Evolutionary conservation across 1,140 invertebrate species (phyloP).

Genomic region (Dysdera silvatica): DNA sequence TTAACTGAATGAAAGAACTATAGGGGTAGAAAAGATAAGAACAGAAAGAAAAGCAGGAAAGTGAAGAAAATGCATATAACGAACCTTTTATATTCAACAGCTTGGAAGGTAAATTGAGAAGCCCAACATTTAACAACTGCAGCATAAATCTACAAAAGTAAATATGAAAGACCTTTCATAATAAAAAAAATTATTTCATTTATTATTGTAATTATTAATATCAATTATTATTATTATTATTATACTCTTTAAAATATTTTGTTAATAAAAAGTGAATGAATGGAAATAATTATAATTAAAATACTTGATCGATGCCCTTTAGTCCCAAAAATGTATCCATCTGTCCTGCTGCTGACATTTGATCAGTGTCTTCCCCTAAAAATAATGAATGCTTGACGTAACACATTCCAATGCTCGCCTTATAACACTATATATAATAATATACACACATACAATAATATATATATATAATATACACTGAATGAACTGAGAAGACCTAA

Average conservation of each 20-base stretch:
- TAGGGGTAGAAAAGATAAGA: too few relatives aligned
- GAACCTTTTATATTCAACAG: slow-evolving; percentile 61
- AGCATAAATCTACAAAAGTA: slow-evolving; percentile 45
- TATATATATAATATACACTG: too few relatives aligned
- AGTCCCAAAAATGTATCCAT: slow-evolving; percentile 67
- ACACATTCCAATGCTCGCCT: too few relatives aligned
- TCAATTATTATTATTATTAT: neutral
- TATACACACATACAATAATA: too few relatives aligned
- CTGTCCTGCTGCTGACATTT: slow-evolving; percentile 73
- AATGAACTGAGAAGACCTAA: too few relatives aligned
- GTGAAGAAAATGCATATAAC: too few relatives aligned
- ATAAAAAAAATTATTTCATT: neutral
- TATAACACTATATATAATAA: too few relatives aligned
- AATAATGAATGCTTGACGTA: too few relatives aligned
- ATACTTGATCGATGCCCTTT: slow-evolving; percentile 32
- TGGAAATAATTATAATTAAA: neutral
- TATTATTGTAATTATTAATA: neutral
- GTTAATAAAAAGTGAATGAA: neutral
- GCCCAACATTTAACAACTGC: slow-evolving; percentile 66
- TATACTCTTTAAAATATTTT: neutral
- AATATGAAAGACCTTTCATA: neutral
- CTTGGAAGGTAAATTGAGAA: slow-evolving; percentile 64
- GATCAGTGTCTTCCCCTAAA: slow-evolving; percentile 64
- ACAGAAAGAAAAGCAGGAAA: too few relatives aligned
- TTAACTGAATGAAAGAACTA: too few relatives aligned